Percentiles rank a stretch among this genome's conserved stretches.
Conservation (phyloP, 2,888 invertebrate species). For the Meiosimyza decipiens region DNA sequence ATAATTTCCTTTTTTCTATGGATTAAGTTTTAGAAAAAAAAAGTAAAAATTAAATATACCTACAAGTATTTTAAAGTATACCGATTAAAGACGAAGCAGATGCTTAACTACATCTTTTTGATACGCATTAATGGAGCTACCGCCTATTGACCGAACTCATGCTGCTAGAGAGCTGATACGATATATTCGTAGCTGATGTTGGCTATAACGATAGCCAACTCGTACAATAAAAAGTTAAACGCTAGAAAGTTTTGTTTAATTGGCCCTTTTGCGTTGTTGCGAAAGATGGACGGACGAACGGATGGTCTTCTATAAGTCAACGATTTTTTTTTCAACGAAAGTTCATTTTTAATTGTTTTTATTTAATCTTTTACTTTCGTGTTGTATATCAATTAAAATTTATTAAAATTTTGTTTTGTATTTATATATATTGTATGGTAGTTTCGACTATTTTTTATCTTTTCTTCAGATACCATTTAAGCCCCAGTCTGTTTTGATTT, state of each 20-base stretch:
- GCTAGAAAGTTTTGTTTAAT: background rate
- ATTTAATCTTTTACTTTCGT: background rate
- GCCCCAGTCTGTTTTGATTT: too few relatives aligned
- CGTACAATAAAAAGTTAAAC: too few relatives aligned
- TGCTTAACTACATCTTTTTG: background rate
- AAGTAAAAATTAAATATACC: too few relatives aligned
- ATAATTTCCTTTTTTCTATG: slow-evolving; percentile 1
- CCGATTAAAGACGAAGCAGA: background rate
- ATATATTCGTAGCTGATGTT: too few relatives aligned
- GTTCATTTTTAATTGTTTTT: background rate
- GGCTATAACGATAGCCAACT: too few relatives aligned
- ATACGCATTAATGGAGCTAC: background rate
- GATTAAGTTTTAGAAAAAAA: too few relatives aligned
- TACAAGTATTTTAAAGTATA: too few relatives aligned
- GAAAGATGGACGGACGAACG: background rate
- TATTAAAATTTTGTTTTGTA: background rate
- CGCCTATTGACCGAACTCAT: background rate
- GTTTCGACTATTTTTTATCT: too few relatives aligned
- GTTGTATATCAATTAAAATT: slow-evolving; percentile 16
- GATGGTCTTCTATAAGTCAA: background rate
- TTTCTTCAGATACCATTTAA: too few relatives aligned
- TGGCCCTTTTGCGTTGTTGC: background rate
- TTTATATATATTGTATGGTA: too few relatives aligned
- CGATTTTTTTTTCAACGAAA: background rate
- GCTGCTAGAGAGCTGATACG: too few relatives aligned